Percentiles rank a stretch among this genome's conserved stretches.
Evolutionary conservation across 1,140 invertebrate species (phyloP).

Genomic region (Stegodyphus mimosarum): DNA sequence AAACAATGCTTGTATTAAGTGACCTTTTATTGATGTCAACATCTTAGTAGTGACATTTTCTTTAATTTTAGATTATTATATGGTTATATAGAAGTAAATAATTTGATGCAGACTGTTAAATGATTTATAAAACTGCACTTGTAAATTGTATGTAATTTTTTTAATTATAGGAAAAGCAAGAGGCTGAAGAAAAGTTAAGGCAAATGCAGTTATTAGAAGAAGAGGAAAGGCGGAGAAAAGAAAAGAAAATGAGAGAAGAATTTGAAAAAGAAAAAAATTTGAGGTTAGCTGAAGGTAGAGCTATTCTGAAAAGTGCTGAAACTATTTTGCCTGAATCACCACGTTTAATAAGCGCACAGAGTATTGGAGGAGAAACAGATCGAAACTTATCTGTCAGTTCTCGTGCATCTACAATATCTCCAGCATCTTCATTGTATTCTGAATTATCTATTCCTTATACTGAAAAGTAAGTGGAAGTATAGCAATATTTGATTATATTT

Average conservation of each 20-base stretch:
- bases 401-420: not conserved
- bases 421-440: not conserved
- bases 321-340: not conserved
- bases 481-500: not conserved
- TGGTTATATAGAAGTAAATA: too few relatives aligned
- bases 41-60: too few relatives aligned
- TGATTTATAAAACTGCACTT: too few relatives aligned
- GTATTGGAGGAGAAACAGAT: slow-evolving; percentile 1
- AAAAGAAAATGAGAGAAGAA: slow-evolving; percentile 10
- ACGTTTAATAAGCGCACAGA: not conserved
- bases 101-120: too few relatives aligned
- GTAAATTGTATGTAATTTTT: too few relatives aligned
- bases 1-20: too few relatives aligned
- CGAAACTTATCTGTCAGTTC: not conserved
- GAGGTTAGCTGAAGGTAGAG: slow-evolving; percentile 35
- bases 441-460: slow-evolving; percentile 13
- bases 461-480: slow-evolving; percentile 33
- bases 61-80: too few relatives aligned
- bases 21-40: too few relatives aligned
- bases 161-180: slow-evolving; percentile 55
- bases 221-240: slow-evolving; percentile 54
- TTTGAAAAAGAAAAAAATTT: slow-evolving; percentile 59
- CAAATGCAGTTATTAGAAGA: slow-evolving; percentile 63
- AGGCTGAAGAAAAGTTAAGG: slow-evolving; percentile 63
- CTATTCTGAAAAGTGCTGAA: slow-evolving; percentile 25